Evolutionary conservation across 2,888 invertebrate genomes (phyloP).

Genomic region (Geophilus truncorum): DNA sequence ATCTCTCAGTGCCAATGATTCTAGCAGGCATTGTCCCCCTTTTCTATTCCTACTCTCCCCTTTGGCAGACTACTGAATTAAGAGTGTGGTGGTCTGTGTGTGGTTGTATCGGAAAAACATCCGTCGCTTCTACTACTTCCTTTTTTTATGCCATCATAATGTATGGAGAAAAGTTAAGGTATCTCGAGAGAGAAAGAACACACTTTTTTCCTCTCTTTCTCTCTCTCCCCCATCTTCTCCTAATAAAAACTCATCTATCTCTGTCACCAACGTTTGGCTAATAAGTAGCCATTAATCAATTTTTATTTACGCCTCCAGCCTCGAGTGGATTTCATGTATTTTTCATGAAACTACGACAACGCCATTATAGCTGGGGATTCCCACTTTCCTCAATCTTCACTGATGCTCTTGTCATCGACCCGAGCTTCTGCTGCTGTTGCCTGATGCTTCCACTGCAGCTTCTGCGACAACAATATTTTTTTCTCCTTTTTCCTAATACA

Average conservation of each 20-base stretch:
- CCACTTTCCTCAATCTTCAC: conserved; percentile 20
- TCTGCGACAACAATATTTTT: background rate
- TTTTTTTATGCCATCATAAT: conserved; percentile 1
- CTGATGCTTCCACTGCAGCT: background rate
- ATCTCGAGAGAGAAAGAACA: background rate
- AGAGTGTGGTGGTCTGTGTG: conserved; percentile 18
- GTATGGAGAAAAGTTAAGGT: conserved; percentile 5
- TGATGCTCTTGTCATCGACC: conserved; percentile 13
- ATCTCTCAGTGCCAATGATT: conserved; percentile 33
- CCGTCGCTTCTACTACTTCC: background rate
- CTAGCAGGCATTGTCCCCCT: conserved; percentile 2
- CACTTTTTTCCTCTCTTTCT: too few species aligned
- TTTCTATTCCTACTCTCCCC: conserved; percentile 14
- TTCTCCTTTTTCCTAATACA: too few species aligned
- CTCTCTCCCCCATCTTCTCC: background rate
- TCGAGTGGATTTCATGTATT: conserved; percentile 26
- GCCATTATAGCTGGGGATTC: conserved; percentile 14
- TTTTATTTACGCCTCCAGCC: background rate
- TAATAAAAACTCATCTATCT: conserved; percentile 25
- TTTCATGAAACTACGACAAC: conserved; percentile 28
- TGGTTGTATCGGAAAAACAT: conserved; percentile 34
- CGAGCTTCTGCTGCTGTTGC: background rate
- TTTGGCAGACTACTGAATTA: conserved; percentile 30
- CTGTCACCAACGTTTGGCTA: conserved; percentile 27
- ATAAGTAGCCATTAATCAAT: conserved; percentile 1